Evolutionary conservation across 2,113 vertebrate genomes (phyloP).

Genomic region (Brachirus orientalis): DNA sequence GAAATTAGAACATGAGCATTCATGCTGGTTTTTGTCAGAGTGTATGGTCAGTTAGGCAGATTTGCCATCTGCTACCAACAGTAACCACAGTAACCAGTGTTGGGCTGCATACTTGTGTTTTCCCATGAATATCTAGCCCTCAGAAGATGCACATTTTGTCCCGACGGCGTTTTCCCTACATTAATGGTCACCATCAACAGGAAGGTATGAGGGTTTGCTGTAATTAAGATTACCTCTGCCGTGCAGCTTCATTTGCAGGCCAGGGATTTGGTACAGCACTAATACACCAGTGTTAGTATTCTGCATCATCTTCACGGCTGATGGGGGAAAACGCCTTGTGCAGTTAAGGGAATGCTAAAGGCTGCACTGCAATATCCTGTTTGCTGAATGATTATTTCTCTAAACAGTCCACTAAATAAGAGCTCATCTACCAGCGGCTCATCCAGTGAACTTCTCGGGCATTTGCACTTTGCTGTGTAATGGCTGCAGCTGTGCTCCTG

Average conservation of each 20-base stretch:
- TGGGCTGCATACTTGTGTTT: neutral
- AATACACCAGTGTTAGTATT: neutral
- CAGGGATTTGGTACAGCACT: conserved; percentile 2
- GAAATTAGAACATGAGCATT: conserved; percentile 15
- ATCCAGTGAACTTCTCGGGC: neutral
- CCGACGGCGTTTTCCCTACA: neutral
- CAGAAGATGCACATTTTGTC: conserved; percentile 1
- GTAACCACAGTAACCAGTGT: conserved; percentile 16
- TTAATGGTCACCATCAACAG: neutral
- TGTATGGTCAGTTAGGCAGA: conserved; percentile 4
- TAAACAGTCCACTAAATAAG: conserved; percentile 21
- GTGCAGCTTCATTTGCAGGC: neutral
- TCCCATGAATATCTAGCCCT: neutral
- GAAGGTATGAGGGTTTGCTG: neutral
- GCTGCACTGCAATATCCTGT: conserved; percentile 18
- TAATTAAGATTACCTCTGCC: neutral
- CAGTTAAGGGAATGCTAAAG: neutral
- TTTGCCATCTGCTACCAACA: conserved; percentile 33
- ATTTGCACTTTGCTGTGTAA: neutral
- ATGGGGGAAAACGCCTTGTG: neutral
- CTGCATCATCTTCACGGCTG: neutral
- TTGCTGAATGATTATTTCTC: conserved; percentile 24
- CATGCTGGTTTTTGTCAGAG: conserved; percentile 18
- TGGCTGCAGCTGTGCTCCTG: neutral
- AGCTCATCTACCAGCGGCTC: neutral